These are phyloP conservation scores for Vesta saturnalis DNA, from an alignment of 2,888 invertebrate genomes.

Conservation along the genomic window DNA sequence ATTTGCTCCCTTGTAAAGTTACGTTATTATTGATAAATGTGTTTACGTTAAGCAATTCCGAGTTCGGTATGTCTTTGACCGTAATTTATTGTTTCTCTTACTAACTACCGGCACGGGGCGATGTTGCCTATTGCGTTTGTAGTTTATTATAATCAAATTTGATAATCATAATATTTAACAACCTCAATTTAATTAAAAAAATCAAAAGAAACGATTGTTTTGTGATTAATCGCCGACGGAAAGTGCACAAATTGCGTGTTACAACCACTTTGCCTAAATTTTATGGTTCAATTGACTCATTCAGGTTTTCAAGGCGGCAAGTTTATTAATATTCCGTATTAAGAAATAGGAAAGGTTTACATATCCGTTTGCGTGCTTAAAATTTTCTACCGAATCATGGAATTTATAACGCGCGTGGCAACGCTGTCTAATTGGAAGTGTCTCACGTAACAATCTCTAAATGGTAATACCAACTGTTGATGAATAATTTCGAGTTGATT, in stretches of 20 bases:
- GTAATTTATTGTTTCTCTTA: background rate
- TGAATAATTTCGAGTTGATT: too few relatives aligned
- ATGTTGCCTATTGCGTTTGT: background rate
- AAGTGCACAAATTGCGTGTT: background rate
- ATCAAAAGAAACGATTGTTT: background rate
- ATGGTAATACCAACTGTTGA: too few relatives aligned
- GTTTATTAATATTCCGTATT: background rate
- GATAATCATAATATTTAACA: slow-evolving; percentile 1
- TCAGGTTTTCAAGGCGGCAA: background rate
- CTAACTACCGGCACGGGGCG: background rate
- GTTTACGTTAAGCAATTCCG: background rate
- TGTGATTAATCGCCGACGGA: background rate
- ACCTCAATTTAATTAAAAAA: background rate
- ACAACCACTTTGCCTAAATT: background rate
- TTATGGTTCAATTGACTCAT: background rate
- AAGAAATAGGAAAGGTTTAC: background rate
- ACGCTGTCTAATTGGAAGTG: too few relatives aligned
- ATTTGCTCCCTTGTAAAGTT: background rate
- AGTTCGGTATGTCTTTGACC: background rate
- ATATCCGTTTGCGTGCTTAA: too few relatives aligned
- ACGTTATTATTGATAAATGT: background rate
- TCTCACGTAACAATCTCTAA: too few relatives aligned
- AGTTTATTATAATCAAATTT: background rate
- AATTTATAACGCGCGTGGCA: background rate
- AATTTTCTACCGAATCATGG: background rate